Conservation (phyloP, 2,888 invertebrate genomes). For the Leptinotarsa juncta region DNA sequence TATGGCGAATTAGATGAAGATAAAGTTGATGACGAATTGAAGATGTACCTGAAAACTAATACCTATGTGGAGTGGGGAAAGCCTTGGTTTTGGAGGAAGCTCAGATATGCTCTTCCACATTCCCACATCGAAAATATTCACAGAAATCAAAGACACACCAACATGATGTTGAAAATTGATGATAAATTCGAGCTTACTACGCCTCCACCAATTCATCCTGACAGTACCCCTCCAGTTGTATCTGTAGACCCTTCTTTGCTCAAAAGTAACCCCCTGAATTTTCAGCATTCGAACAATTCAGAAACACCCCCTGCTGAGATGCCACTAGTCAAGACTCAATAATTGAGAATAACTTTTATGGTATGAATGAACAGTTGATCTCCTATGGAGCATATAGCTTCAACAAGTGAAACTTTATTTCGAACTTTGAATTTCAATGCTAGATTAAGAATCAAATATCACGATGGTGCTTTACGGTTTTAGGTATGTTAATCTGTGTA, state of each 20-base stretch:
- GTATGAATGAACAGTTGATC: too few species aligned
- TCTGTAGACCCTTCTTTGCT: conserved; percentile 44
- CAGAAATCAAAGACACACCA: conserved; percentile 51
- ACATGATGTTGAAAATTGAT: conserved; percentile 56
- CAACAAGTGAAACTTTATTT: too few species aligned
- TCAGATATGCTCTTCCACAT: conserved; percentile 79
- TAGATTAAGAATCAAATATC: too few species aligned
- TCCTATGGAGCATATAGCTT: too few species aligned
- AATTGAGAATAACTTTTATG: neutral
- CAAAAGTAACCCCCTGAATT: conserved; percentile 43
- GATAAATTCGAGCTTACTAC: conserved; percentile 48
- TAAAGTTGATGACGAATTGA: conserved; percentile 74
- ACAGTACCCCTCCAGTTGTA: conserved; percentile 46
- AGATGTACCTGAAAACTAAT: conserved; percentile 78
- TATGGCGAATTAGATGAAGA: conserved; percentile 76
- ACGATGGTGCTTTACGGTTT: too few species aligned
- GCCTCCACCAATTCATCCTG: conserved; percentile 63
- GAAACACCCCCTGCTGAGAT: conserved; percentile 47
- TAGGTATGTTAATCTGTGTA: too few species aligned
- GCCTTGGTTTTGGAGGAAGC: conserved; percentile 84
- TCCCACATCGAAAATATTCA: conserved; percentile 20
- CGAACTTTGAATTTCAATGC: too few species aligned
- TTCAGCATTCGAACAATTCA: conserved; percentile 20
- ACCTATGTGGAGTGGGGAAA: conserved; percentile 87
- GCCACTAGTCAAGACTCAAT: conserved; percentile 27